phyloP scores from a whole-genome alignment of 2,888 invertebrate genomes.

The Cheilosia vulpina region DNA sequence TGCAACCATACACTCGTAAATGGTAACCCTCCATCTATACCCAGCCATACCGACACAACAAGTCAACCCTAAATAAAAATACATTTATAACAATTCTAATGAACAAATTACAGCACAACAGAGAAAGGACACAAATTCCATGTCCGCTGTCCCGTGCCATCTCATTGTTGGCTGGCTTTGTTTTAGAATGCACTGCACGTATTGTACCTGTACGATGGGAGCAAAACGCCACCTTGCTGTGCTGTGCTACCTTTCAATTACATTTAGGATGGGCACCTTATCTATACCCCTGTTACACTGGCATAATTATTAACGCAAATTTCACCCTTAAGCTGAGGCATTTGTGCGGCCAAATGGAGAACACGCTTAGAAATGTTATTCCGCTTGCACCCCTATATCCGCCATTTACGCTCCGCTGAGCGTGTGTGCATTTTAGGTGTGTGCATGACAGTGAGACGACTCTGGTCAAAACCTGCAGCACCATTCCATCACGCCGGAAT shows the following conservation, averaged over 20 bases:
- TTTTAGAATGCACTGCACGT: slow-evolving; percentile 68
- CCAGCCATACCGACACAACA: slow-evolving; percentile 6
- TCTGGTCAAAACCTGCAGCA: slow-evolving; percentile 69
- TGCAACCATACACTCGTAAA: background rate
- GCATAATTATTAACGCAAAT: slow-evolving; percentile 56
- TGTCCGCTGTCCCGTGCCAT: slow-evolving; percentile 38
- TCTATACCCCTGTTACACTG: slow-evolving; percentile 38
- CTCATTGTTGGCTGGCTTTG: background rate
- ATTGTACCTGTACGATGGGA: slow-evolving; percentile 61
- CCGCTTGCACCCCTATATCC: slow-evolving; percentile 63
- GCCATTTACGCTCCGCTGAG: slow-evolving; percentile 54
- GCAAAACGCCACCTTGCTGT: slow-evolving; percentile 36
- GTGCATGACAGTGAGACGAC: slow-evolving; percentile 70
- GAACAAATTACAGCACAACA: slow-evolving; percentile 65
- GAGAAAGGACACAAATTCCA: slow-evolving; percentile 63
- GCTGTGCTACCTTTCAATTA: slow-evolving; percentile 57
- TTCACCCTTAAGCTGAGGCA: slow-evolving; percentile 48
- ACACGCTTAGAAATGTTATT: slow-evolving; percentile 43
- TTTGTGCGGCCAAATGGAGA: background rate
- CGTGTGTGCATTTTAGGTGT: slow-evolving; percentile 42
- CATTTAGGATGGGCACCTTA: slow-evolving; percentile 68
- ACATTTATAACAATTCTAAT: slow-evolving; percentile 51
- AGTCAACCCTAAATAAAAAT: slow-evolving; percentile 57
- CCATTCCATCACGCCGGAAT: slow-evolving; percentile 74
- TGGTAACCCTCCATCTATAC: slow-evolving; percentile 31